Evolutionary conservation across 2,888 invertebrate genomes (phyloP), one percentile per base, ranked within the genome.

Genomic region (Drosophila vallismaia): DNA sequence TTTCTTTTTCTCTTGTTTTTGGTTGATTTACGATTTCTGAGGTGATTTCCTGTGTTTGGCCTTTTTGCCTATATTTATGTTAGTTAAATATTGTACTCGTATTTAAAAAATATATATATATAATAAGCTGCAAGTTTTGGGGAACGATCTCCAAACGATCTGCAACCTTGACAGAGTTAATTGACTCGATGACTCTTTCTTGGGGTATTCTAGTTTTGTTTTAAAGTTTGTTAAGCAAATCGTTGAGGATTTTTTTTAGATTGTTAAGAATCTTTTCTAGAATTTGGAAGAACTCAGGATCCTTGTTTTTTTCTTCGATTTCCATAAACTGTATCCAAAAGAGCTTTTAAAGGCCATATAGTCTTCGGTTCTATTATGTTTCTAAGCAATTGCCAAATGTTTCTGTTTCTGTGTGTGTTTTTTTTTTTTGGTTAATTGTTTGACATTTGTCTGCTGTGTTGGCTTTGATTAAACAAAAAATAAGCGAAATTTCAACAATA

Each of bases 381-480:
- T 76, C 76, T 59, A 64, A 83, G 58, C 68, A 74, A 64, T 60
- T 75, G 57, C 70, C 10, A 64, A 59, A 76, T 71, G 62, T 57
- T 53, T 50, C 14, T 12, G 10, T 40, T 55, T 51, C 50, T 55
- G 52, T 48, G 24, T 54, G n/a, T n/a, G n/a, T n/a, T n/a, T n/a
- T n/a, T 28, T 45, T 33, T 42, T 50, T 29, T 1, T 1, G 10
- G 6, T 19, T 57, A 52, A 28, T 12, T 7, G 26, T 40, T 59
- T 59, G 52, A 42, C 10, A n/a, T 19, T 42, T 28, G 44, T 44
- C 44, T 44, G 44, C 19, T 14, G n/a, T 29, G 14, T 51, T 42
- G 12, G 29, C 26, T 44, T 48, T 51, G 42, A 48, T 48, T 58
- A 68, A 70, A 70, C 45, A 54, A 29, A 48, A 40, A 51, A 40